Base-by-base conservation (phyloP, 2,113 vertebrate genomes). In the Halichoerus grypus region DNA sequence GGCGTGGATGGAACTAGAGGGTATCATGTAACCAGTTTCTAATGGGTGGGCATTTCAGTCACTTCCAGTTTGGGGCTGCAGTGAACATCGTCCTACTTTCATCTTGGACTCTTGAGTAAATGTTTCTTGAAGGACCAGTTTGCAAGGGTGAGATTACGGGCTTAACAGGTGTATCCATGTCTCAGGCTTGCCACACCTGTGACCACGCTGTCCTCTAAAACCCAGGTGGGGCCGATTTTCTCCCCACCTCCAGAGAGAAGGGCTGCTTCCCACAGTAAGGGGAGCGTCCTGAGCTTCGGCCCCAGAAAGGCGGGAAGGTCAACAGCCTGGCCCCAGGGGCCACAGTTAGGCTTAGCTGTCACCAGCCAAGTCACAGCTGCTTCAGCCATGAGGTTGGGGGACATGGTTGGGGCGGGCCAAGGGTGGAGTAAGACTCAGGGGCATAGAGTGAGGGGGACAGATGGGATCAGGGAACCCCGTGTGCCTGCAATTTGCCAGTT, bases 271-370 rank as follows among this genome's bases (percentile, higher is more conserved):
- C 22, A 1, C 3, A 1, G 11, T 3, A 31, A 26, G 4, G 3
- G 28, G 13, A 49, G 31, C 0, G 4, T 18, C 95, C 4, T 16
- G 28, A 67, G 51, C 65, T 49, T 74, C 77, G 1, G 39, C n/a
- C 65, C 42, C 36, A 3, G 12, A 69, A 77, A 46, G 28, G 16
- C 55, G 21, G 63, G 77, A 33, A 51, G 42, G 13, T n/a, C 14
- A 26, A 14, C 1, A 4, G 4, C 31, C 22, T 0, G 4, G 6
- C 26, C 3, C 0, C 0, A 39, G 61, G 88, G n/a, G 53, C 28
- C 69, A 8, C 7, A 1, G 59, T 26, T n/a, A 36, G 74, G 39
- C 36, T 36, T 36, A 36, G 36, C 71, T 16, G 42, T 18, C 24
- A 11, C 10, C 24, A 69, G 28, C 71, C 13, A 31, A 19, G 21